Conservation (phyloP, 2,888 invertebrate genomes). For the Drosophila mulleri region DNA sequence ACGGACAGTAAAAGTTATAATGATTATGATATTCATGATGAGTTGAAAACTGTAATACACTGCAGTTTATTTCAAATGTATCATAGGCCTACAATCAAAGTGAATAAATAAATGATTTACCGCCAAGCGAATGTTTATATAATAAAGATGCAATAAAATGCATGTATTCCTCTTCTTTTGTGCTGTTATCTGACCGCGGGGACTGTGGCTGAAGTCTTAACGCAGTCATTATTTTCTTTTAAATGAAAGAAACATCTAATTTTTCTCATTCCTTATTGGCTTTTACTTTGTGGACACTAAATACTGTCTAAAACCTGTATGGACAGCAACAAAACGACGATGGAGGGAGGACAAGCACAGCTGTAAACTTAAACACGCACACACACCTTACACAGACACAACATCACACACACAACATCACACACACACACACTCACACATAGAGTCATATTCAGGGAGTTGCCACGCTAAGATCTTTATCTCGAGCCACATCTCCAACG, state of each 20-base stretch:
- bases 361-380: conserved; percentile 55
- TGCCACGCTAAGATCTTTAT: conserved; percentile 58
- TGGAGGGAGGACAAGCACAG: conserved; percentile 32
- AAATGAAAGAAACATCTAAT: not conserved
- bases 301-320: conserved; percentile 47
- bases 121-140: no score
- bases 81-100: no score
- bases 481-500: conserved; percentile 45
- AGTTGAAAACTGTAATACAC: not conserved
- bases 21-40: not conserved
- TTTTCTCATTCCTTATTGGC: not conserved
- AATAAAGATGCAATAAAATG: no score
- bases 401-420: not conserved
- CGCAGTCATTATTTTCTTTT: not conserved
- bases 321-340: conserved; percentile 19
- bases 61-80: not conserved
- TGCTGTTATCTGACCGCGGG: no score
- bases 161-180: no score
- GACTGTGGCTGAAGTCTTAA: not conserved
- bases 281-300: conserved; percentile 13
- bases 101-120: no score
- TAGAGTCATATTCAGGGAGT: conserved; percentile 12
- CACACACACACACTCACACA: conserved; percentile 1
- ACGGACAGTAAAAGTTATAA: not conserved
- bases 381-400: conserved; percentile 2